A percentile compares a stretch with the other conserved stretches of the same genome.
These are phyloP conservation scores for Talpa occidentalis DNA, from an alignment of 2,113 vertebrate genomes.

Conservation along the genomic window DNA sequence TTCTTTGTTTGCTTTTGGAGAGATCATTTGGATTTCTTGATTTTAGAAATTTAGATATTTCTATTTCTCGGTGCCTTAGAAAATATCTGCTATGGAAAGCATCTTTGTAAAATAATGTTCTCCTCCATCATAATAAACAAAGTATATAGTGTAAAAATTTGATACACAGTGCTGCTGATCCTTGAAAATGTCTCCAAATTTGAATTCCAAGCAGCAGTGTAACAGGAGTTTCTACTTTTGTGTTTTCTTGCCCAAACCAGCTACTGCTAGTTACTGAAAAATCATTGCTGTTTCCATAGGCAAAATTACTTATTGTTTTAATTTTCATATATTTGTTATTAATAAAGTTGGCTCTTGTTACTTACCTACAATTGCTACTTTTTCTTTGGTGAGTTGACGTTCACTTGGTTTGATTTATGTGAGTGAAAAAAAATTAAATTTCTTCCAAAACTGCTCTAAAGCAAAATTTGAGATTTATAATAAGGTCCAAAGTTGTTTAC, in stretches of 20 bases:
- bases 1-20: neutral
- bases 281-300: neutral
- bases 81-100: neutral
- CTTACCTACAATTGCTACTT: neutral
- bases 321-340: neutral
- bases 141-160: conserved; percentile 24
- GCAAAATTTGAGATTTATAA: neutral
- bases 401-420: conserved; percentile 19
- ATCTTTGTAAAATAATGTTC: neutral
- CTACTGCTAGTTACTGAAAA: neutral
- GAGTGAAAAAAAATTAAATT: conserved; percentile 12
- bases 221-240: neutral
- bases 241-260: neutral
- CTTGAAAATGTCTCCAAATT: conserved; percentile 19
- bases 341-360: neutral
- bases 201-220: neutral
- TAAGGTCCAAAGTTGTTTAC: neutral
- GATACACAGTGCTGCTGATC: neutral
- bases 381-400: conserved; percentile 10
- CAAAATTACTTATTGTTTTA: neutral
- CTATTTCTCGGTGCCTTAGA: neutral
- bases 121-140: neutral
- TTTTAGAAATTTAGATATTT: conserved; percentile 55
- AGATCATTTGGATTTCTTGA: neutral
- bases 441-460: neutral